Conservation (phyloP, 1,140 invertebrate species). For the Polyergus mexicanus region DNA sequence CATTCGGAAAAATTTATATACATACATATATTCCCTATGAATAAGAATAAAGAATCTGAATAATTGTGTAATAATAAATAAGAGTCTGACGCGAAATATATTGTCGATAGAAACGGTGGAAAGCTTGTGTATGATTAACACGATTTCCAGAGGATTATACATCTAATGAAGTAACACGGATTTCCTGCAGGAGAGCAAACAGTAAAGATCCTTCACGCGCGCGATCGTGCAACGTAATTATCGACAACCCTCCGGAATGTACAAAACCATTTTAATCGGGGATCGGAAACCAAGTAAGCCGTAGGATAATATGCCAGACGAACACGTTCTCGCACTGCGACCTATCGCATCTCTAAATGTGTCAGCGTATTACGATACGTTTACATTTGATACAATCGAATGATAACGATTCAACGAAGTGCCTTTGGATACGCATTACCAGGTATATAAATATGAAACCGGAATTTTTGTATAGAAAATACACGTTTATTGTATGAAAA, state of each 20-base stretch:
- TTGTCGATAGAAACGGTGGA: background rate
- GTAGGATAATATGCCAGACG: conserved; percentile 43
- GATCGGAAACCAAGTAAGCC: conserved; percentile 48
- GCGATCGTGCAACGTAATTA: conserved; percentile 52
- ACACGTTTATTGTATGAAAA: too few species aligned
- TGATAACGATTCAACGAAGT: background rate
- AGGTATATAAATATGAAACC: too few species aligned
- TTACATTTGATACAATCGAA: background rate
- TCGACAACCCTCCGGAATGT: conserved; percentile 16
- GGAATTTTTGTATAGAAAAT: too few species aligned
- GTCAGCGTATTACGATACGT: background rate
- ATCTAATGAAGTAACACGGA: conserved; percentile 36
- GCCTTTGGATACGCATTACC: background rate
- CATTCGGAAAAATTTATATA: background rate
- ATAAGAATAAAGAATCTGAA: background rate
- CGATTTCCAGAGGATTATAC: conserved; percentile 15
- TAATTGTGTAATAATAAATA: background rate
- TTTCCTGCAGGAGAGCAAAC: conserved; percentile 23
- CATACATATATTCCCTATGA: too few species aligned
- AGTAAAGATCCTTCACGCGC: conserved; percentile 37
- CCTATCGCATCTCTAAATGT: conserved; percentile 4
- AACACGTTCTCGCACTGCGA: conserved; percentile 46
- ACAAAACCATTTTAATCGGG: conserved; percentile 53
- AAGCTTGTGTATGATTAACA: conserved; percentile 14
- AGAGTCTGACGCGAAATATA: background rate